Evolutionary conservation across 2,888 invertebrate genomes (phyloP), one percentile per base, ranked within the genome.

Genomic region (Acanthosepion esculentum): DNA sequence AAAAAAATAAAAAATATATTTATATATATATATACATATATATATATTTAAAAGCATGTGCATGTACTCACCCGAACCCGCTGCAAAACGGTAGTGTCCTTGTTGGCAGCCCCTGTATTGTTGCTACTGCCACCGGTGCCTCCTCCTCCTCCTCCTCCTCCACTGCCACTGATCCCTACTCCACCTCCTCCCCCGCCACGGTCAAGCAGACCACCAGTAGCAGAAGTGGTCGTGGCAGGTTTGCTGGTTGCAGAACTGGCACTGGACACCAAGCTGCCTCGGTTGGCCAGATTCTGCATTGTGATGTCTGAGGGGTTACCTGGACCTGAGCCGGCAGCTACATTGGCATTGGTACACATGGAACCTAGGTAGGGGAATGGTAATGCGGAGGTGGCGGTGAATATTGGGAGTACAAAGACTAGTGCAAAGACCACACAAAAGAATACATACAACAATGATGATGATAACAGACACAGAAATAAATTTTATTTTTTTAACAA

Each of bases 251-350:
- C 48, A 6, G 97, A 97, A 94, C 97, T 97, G 12, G 97, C 97
- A 91, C 98, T 98, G 0, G 98, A 98, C 4, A 98, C 98, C 94
- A 99, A 97, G 95, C 99, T 99, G 92, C 98, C 98, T 53, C 99
- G 98, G 95, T 98, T 99, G 41, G 98, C 98, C 97, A 96, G 98
- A 97, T 96, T 98, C 98, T 96, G 97, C 64, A 96, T 95, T n/a
- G 96, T 98, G 98, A 96, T 98, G 98, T 95, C 98, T 18, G 96
- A 95, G 94, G 95, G 96, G 95, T 96, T 96, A 94, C 95, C 96
- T 12, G 96, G 96, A 0, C 96, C 96, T n/a, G 96, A 96, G n/a
- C 95, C 95, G 92, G 95, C 92, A 94, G 50, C n/a, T 48, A 26
- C 33, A 53, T 48, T 93, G 93, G 93, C 48, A 53, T 93, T 93